These are phyloP conservation scores for Limnephilus marmoratus DNA, from an alignment of 2,888 invertebrate genomes.

Conservation along the genomic window DNA sequence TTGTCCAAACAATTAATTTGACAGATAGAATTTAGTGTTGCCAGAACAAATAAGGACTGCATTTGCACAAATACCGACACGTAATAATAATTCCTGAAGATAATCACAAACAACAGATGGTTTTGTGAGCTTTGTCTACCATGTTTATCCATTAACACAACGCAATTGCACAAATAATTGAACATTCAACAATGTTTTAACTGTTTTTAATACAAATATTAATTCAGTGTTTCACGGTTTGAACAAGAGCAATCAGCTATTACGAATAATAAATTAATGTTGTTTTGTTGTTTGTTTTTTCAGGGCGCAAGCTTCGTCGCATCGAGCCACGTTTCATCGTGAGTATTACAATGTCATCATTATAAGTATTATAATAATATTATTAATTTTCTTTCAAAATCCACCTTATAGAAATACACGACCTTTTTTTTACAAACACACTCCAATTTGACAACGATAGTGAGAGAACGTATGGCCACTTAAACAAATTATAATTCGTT, in stretches of 20 bases:
- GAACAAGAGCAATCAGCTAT: background rate
- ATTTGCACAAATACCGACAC: background rate
- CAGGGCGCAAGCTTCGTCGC: conserved; percentile 42
- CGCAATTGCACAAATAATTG: conserved; percentile 12
- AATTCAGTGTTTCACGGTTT: background rate
- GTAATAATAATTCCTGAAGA: background rate
- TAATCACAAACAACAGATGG: background rate
- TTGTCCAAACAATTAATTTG: conserved; percentile 11
- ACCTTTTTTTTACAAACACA: too few species aligned
- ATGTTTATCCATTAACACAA: background rate
- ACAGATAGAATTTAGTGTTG: background rate
- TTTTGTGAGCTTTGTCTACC: background rate
- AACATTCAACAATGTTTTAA: background rate
- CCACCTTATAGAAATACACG: background rate
- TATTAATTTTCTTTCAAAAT: background rate
- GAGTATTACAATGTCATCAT: background rate
- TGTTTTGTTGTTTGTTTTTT: conserved; percentile 28
- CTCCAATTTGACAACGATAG: too few species aligned
- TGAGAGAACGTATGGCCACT: too few species aligned
- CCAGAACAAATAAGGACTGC: background rate
- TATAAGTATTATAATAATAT: background rate
- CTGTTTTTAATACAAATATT: background rate
- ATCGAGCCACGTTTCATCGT: conserved; percentile 7
- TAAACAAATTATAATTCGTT: too few species aligned
- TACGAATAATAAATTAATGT: background rate